These are phyloP conservation scores for Phoenicopterus ruber DNA, from an alignment of 2,113 vertebrate species.

Conservation along the genomic window DNA sequence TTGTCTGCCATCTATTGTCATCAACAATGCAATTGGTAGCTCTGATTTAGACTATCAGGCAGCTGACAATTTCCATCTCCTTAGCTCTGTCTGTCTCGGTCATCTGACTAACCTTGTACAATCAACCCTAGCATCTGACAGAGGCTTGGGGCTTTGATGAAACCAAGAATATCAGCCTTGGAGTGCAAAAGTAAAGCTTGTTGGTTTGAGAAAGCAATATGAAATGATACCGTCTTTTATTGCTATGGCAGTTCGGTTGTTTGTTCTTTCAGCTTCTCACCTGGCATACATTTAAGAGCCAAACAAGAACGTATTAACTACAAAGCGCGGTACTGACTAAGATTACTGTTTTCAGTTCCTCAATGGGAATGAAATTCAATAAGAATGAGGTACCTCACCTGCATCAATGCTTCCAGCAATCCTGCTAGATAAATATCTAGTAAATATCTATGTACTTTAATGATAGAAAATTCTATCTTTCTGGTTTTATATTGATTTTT, in stretches of 20 bases:
- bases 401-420: background rate
- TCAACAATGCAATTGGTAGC: background rate
- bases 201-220: background rate
- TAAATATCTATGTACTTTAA: background rate
- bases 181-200: background rate
- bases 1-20: constrained; percentile 15
- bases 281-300: background rate
- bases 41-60: background rate
- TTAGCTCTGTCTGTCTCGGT: background rate
- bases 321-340: background rate
- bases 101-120: background rate
- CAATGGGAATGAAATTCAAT: background rate
- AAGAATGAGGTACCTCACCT: background rate
- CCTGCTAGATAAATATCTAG: background rate
- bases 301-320: background rate
- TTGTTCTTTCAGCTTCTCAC: background rate
- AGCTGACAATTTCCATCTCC: background rate
- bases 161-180: background rate
- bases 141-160: background rate
- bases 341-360: background rate
- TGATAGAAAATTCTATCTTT: background rate
- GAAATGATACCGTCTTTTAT: background rate
- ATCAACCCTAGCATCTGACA: background rate
- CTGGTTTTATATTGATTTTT: background rate
- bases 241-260: background rate